Percentiles rank a stretch among this genome's conserved stretches.
phyloP scores from a whole-genome alignment of 2,888 invertebrate species.

The Leucoma salicis region DNA sequence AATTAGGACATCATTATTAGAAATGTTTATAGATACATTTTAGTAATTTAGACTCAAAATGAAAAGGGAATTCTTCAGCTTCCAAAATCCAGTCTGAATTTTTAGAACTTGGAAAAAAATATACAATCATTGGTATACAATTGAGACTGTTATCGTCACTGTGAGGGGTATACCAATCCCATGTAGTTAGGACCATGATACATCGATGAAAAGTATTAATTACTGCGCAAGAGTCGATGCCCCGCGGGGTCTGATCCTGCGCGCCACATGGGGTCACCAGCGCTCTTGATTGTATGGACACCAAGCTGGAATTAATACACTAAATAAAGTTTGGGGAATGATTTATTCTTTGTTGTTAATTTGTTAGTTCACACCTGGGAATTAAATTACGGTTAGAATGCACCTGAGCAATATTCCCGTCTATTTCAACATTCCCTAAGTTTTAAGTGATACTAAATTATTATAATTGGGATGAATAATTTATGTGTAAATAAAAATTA shows the following conservation, averaged over 20 bases:
- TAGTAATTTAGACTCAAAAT: too few species aligned
- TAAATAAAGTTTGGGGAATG: slow-evolving; percentile 9
- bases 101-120: slow-evolving; percentile 28
- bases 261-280: slow-evolving; percentile 50
- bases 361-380: slow-evolving; percentile 30
- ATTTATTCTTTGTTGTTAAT: slow-evolving; percentile 15
- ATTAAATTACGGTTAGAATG: not conserved
- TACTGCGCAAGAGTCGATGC: slow-evolving; percentile 47
- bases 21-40: too few species aligned
- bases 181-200: slow-evolving; percentile 45
- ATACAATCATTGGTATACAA: slow-evolving; percentile 38
- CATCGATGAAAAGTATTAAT: slow-evolving; percentile 59
- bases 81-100: not conserved
- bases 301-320: slow-evolving; percentile 23
- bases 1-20: too few species aligned
- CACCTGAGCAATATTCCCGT: too few species aligned
- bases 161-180: slow-evolving; percentile 46
- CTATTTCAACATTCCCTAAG: too few species aligned
- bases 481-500: too few species aligned
- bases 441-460: too few species aligned
- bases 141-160: slow-evolving; percentile 51
- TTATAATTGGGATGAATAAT: too few species aligned
- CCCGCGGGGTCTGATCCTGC: slow-evolving; percentile 53
- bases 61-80: not conserved
- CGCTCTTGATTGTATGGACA: slow-evolving; percentile 43